phyloP scores from a whole-genome alignment of 2,888 invertebrate genomes.

The Gari tellinella region DNA sequence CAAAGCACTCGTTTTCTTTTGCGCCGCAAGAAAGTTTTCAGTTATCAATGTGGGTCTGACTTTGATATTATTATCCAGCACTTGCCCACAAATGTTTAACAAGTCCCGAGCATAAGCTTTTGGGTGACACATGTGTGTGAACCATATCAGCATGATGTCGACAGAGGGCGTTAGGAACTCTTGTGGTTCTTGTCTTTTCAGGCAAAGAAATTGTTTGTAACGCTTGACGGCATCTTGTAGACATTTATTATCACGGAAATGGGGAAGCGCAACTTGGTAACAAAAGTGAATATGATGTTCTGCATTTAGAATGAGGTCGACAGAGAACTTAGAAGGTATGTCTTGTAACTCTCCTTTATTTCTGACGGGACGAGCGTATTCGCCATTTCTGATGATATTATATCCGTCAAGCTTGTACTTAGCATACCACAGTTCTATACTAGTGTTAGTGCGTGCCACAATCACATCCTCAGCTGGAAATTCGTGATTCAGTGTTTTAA shows the following conservation, averaged over 20 bases:
- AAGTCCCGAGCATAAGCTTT: constrained; percentile 48
- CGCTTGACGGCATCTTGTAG: constrained; percentile 45
- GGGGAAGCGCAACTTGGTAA: constrained; percentile 56
- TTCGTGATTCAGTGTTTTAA: constrained; percentile 29
- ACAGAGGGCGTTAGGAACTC: constrained; percentile 52
- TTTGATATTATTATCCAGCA: constrained; percentile 49
- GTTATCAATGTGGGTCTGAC: constrained; percentile 31
- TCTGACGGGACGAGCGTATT: constrained; percentile 25
- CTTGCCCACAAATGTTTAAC: constrained; percentile 39
- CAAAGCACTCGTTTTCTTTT: constrained; percentile 33
- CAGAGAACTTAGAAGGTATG: constrained; percentile 36
- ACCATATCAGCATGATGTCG: constrained; percentile 56
- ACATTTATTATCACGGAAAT: constrained; percentile 49
- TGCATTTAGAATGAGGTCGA: constrained; percentile 25
- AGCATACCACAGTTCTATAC: constrained; percentile 51
- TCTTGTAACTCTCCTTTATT: constrained; percentile 25
- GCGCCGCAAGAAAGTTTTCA: constrained; percentile 27
- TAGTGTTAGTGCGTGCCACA: constrained; percentile 33
- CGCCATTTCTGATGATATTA: constrained; percentile 50
- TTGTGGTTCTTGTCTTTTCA: constrained; percentile 32
- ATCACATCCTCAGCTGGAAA: constrained; percentile 18
- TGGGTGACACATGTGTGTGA: constrained; percentile 54
- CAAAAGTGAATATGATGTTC: constrained; percentile 48
- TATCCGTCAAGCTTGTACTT: constrained; percentile 44
- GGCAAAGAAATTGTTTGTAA: constrained; percentile 54